phyloP scores from a whole-genome alignment of 2,113 vertebrate genomes.

The Cyprinodon brontotheroides region DNA sequence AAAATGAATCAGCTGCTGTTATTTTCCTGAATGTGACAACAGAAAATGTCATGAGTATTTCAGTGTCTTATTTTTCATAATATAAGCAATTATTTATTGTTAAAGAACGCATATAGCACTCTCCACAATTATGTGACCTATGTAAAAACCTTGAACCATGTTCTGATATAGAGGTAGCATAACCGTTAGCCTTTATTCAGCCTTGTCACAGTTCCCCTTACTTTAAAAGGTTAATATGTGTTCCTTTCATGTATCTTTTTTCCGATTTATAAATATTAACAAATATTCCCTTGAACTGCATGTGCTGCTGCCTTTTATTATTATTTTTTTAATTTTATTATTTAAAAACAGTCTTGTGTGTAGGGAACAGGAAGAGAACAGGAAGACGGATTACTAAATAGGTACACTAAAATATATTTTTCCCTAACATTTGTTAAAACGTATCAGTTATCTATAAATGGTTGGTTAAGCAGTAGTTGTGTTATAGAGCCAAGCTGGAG shows the following conservation, averaged over 20 bases:
- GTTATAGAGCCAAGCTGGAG: neutral
- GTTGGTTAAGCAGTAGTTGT: neutral
- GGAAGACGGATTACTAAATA: too few species aligned
- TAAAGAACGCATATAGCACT: neutral
- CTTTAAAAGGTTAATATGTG: neutral
- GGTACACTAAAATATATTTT: too few species aligned
- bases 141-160: neutral
- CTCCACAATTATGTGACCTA: neutral
- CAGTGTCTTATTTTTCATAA: neutral
- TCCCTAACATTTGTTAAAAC: neutral
- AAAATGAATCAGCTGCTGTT: neutral
- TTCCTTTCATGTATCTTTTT: neutral
- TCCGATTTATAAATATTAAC: too few species aligned
- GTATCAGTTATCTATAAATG: too few species aligned
- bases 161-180: neutral
- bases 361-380: too few species aligned
- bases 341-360: too few species aligned
- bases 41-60: slow-evolving; percentile 3
- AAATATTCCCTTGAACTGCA: neutral
- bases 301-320: too few species aligned
- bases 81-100: slow-evolving; percentile 1
- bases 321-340: too few species aligned
- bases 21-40: neutral
- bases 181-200: neutral
- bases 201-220: neutral